These are phyloP conservation scores for Drosophila lowei DNA, from an alignment of 1,140 invertebrate species.

Conservation along the genomic window DNA sequence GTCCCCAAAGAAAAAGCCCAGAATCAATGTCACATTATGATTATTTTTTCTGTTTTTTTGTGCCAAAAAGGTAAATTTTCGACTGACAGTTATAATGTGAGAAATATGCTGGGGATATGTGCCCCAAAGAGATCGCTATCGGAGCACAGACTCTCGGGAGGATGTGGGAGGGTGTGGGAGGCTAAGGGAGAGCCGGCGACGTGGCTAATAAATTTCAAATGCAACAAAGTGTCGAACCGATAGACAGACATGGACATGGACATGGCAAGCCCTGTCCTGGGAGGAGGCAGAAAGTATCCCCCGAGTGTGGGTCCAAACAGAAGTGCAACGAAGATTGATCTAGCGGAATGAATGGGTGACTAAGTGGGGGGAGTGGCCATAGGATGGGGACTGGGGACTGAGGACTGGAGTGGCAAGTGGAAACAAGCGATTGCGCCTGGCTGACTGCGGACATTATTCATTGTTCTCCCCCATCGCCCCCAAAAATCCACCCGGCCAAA, in stretches of 20 bases:
- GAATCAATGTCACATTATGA: conserved; percentile 59
- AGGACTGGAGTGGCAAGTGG: conserved; percentile 43
- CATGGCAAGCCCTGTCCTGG: conserved; percentile 7
- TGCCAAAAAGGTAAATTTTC: conserved; percentile 58
- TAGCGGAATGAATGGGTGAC: conserved; percentile 76
- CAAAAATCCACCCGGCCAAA: conserved; percentile 14
- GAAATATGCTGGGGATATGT: conserved; percentile 48
- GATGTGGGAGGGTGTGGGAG: background rate
- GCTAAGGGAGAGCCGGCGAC: conserved; percentile 13
- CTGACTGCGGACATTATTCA: conserved; percentile 73
- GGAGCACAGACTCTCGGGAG: conserved; percentile 6
- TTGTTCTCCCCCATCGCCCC: conserved; percentile 51
- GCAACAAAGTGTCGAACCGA: conserved; percentile 78
- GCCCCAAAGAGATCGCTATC: conserved; percentile 32
- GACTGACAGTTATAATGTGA: conserved; percentile 61
- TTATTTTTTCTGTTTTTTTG: conserved; percentile 54
- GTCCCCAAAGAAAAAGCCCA: conserved; percentile 33
- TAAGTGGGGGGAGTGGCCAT: conserved; percentile 17
- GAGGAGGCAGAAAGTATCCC: background rate
- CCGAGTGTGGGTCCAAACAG: conserved; percentile 24
- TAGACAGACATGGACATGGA: conserved; percentile 63
- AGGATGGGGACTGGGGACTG: conserved; percentile 10
- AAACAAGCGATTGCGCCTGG: conserved; percentile 68
- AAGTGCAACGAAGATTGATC: conserved; percentile 80
- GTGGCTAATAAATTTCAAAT: conserved; percentile 78